Evolutionary conservation across 2,797 vertebrate genomes (phyloP), one percentile per base, ranked within the genome.

Genomic region (Oophaga sylvatica): DNA sequence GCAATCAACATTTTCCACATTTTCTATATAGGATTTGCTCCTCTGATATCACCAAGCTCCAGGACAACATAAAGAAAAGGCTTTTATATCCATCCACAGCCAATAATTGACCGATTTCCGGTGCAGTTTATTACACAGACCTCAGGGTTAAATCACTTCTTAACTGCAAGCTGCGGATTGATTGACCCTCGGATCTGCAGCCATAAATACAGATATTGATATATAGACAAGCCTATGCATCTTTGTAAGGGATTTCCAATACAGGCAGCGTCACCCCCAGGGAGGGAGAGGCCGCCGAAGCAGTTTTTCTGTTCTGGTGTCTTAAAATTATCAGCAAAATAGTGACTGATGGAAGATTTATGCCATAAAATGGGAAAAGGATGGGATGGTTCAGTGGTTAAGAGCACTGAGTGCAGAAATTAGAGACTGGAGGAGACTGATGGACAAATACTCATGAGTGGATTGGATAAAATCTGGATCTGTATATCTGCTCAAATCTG

Each of bases 161-260:
- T 31, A 56, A 16, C 48, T 56, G n/a, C 75, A 5, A 77, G 22
- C 1, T n/a, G 20, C 53, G 4, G 56, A 79, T 60, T 59, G 26
- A 31, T 79, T 59, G 53, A 59, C 56, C 22, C 56, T 59, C 16
- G 3, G 16, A 16, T 29, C 53, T 60, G 48, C 7, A 20, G 77
- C 77, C 26, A 79, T 79, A 79, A 79, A 79, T 79, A 75, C 71
- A 2, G 17, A 12, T 75, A 75, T 48, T 75, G 45, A 75, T 75
- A n/a, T 75, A 79, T 79, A 79, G 77, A 79, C 77, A 79, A 11
- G 5, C 22, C 56, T 11, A 79, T 79, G 53, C 16, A 8, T 59
- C 56, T 79, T 79, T 57, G 26, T 79, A 59, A 79, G 56, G 29
- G 26, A 60, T 59, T 60, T 26, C 53, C 8, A 35, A 31, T 31